phyloP scores from a whole-genome alignment of 2,888 invertebrate genomes.

The Meiosimyza platycephala region DNA sequence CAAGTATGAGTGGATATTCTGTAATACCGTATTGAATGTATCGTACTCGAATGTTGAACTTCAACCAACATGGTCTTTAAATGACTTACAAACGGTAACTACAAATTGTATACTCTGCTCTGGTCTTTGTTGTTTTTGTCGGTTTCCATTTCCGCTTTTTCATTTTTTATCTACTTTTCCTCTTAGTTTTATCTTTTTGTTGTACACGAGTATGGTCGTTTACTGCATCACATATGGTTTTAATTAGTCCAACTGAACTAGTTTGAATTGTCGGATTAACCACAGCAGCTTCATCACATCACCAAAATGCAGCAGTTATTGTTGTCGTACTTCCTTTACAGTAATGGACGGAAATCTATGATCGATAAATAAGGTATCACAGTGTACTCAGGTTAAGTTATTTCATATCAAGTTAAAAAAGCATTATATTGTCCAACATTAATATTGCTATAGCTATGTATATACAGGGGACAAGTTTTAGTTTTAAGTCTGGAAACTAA shows the following conservation, averaged over 20 bases:
- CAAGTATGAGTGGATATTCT: not conserved
- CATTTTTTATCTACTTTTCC: too few relatives aligned
- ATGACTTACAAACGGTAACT: conserved; percentile 14
- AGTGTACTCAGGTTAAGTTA: too few relatives aligned
- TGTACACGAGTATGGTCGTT: too few relatives aligned
- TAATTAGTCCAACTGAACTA: conserved; percentile 60
- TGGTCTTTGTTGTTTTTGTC: conserved; percentile 24
- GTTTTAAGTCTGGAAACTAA: too few relatives aligned
- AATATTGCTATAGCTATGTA: too few relatives aligned
- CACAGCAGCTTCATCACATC: conserved; percentile 8
- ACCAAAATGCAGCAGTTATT: conserved; percentile 6
- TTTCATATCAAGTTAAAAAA: too few relatives aligned
- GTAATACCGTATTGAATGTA: too few relatives aligned
- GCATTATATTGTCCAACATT: too few relatives aligned
- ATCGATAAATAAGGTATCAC: too few relatives aligned
- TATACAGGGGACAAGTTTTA: too few relatives aligned
- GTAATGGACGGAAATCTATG: not conserved
- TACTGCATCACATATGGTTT: conserved; percentile 53
- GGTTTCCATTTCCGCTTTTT: conserved; percentile 34
- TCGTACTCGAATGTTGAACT: too few relatives aligned
- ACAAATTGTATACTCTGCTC: conserved; percentile 23
- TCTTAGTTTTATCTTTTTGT: too few relatives aligned
- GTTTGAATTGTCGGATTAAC: conserved; percentile 51
- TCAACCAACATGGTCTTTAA: conserved; percentile 6
- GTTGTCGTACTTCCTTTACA: not conserved